phyloP scores from a whole-genome alignment of 2,113 vertebrate genomes.

The Oryctolagus cuniculus region DNA sequence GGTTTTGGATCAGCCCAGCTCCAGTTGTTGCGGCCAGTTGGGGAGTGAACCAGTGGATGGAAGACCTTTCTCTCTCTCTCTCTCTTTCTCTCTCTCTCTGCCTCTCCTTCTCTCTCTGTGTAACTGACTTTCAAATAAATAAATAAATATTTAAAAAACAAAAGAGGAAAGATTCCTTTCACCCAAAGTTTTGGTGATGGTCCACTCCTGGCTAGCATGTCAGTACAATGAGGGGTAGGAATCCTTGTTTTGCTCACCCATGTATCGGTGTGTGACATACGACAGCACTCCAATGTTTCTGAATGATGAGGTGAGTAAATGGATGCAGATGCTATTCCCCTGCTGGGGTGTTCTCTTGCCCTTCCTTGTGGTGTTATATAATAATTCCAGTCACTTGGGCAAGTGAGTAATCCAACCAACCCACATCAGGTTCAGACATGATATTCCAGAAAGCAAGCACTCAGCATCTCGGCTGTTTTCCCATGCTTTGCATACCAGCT shows the following conservation, averaged over 20 bases:
- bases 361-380: slow-evolving; percentile 56
- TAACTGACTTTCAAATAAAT: no score
- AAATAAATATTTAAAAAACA: not conserved
- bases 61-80: no score
- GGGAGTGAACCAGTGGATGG: no score
- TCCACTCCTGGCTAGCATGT: slow-evolving; percentile 41
- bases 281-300: not conserved
- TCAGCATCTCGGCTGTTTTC: not conserved
- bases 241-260: not conserved
- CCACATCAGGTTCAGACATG: slow-evolving; percentile 72
- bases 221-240: not conserved
- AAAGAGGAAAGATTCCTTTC: not conserved
- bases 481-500: not conserved
- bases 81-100: no score
- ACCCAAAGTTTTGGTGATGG: not conserved
- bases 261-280: not conserved
- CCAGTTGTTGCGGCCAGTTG: no score
- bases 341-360: slow-evolving; percentile 57
- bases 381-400: slow-evolving; percentile 55
- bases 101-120: no score
- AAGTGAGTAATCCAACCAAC: slow-evolving; percentile 70
- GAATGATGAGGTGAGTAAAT: not conserved
- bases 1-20: no score
- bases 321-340: slow-evolving; percentile 16
- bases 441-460: slow-evolving; percentile 65